Evolutionary conservation across 2,888 invertebrate species (phyloP).

Genomic region (Dryobota labecula): DNA sequence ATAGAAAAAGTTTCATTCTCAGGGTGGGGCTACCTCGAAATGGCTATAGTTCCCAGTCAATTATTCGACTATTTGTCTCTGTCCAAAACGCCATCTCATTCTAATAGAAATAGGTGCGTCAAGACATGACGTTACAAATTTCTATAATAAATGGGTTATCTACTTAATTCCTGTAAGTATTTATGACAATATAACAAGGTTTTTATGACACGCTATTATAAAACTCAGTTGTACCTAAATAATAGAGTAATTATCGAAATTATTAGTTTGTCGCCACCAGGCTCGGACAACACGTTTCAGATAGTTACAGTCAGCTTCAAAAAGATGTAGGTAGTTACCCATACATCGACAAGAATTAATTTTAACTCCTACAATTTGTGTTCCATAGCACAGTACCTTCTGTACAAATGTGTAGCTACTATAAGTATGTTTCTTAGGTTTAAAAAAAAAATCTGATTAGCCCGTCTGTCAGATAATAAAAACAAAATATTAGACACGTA

Average conservation of each 20-base stretch:
- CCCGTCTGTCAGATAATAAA: no score
- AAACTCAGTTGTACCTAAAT: slow-evolving; percentile 22
- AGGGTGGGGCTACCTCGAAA: background rate
- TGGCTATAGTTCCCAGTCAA: background rate
- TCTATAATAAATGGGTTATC: background rate
- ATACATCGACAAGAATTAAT: no score
- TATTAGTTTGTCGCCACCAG: slow-evolving; percentile 14
- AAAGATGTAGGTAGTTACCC: background rate
- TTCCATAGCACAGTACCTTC: no score
- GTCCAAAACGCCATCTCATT: background rate
- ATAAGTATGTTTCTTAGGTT: no score
- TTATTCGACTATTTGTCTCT: background rate
- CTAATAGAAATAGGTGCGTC: background rate
- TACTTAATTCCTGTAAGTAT: background rate
- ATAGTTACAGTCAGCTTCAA: background rate
- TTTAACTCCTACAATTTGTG: no score
- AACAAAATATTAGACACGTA: no score
- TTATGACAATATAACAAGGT: background rate
- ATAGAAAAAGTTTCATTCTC: background rate
- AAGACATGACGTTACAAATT: slow-evolving; percentile 8
- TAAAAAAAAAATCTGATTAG: no score
- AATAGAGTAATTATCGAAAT: slow-evolving; percentile 32
- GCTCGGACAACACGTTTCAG: background rate
- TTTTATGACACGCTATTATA: slow-evolving; percentile 2
- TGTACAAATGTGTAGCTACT: no score